These are phyloP conservation scores for Lasius platythorax DNA, from an alignment of 2,888 invertebrate species.

Conservation along the genomic window DNA sequence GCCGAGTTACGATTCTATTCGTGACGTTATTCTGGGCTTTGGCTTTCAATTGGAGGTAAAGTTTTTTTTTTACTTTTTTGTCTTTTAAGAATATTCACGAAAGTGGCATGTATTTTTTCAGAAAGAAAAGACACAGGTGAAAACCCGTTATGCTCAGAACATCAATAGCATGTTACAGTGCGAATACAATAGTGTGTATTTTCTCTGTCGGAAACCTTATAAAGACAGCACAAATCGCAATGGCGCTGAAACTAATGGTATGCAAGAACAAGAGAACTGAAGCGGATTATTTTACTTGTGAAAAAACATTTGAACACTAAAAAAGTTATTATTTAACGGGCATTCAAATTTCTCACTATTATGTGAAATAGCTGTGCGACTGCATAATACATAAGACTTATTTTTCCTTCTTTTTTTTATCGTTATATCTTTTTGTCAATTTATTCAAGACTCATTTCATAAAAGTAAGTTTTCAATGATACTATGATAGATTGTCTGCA, in stretches of 20 bases:
- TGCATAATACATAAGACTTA: conserved; percentile 18
- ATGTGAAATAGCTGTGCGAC: conserved; percentile 1
- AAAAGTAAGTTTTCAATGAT: background rate
- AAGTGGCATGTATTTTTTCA: conserved; percentile 83
- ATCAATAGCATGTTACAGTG: conserved; percentile 96
- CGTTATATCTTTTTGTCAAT: background rate
- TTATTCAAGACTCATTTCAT: conserved; percentile 1
- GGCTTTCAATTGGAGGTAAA: conserved; percentile 93
- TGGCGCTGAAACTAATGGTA: conserved; percentile 80
- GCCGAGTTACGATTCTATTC: conserved; percentile 95
- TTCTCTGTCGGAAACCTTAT: conserved; percentile 94
- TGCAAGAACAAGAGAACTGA: conserved; percentile 78
- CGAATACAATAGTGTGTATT: conserved; percentile 96
- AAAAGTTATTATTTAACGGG: conserved; percentile 19
- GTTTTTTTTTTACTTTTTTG: background rate
- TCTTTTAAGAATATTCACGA: background rate
- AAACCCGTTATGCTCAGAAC: conserved; percentile 97
- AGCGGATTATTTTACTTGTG: conserved; percentile 58
- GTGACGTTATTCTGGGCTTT: conserved; percentile 92
- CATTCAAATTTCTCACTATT: background rate
- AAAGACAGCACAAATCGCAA: conserved; percentile 72
- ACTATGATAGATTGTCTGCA: background rate
- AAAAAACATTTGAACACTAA: conserved; percentile 53
- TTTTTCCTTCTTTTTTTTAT: conserved; percentile 20
- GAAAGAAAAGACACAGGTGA: conserved; percentile 93